Conservation (phyloP, 2,888 invertebrate species). For the Ichneumon xanthorius region DNA sequence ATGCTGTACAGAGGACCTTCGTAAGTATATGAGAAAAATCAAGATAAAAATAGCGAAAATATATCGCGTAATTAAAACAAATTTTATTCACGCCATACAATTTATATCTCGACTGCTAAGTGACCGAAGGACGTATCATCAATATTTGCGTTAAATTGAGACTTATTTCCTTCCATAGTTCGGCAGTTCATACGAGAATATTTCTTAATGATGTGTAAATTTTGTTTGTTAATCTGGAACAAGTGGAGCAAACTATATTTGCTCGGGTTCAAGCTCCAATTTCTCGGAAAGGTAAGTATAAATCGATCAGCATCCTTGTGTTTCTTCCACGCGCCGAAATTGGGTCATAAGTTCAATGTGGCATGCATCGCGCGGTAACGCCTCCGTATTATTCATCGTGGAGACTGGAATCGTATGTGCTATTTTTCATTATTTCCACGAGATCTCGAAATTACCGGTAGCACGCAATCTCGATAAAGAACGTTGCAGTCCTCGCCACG, state of each 20-base stretch:
- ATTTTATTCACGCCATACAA: not conserved
- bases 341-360: conserved; percentile 61
- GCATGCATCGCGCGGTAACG: conserved; percentile 42
- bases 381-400: conserved; percentile 68
- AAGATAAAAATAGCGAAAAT: not conserved
- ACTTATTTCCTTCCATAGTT: not conserved
- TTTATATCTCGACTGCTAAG: not conserved
- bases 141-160: not conserved
- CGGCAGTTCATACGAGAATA: not conserved
- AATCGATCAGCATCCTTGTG: conserved; percentile 25
- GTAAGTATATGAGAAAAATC: not conserved
- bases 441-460: conserved; percentile 57
- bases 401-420: conserved; percentile 19
- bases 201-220: not conserved
- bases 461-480: conserved; percentile 79
- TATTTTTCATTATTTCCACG: conserved; percentile 45
- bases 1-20: not conserved
- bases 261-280: not conserved
- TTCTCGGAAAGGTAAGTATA: not conserved
- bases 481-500: conserved; percentile 80
- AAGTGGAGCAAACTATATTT: conserved; percentile 6
- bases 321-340: conserved; percentile 26
- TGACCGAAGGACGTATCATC: not conserved
- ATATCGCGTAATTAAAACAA: not conserved
- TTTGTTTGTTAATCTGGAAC: not conserved